A percentile compares a stretch with the other conserved stretches of the same genome.
These are phyloP conservation scores for Axis porcinus DNA, from an alignment of 2,113 vertebrate genomes.

Conservation along the genomic window DNA sequence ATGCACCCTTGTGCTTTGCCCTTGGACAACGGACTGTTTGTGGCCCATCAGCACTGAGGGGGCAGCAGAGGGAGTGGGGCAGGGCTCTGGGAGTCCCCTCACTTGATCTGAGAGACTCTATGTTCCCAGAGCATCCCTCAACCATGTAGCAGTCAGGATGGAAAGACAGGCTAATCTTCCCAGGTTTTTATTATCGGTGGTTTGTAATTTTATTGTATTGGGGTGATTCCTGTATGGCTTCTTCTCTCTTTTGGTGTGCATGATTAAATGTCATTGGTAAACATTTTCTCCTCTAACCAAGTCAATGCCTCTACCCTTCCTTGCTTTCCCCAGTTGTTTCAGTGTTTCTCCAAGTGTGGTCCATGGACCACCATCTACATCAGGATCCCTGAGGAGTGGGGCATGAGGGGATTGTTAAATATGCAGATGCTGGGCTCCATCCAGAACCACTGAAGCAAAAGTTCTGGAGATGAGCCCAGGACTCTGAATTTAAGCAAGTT, in stretches of 20 bases:
- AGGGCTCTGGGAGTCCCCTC: neutral
- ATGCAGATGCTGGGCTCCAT: neutral
- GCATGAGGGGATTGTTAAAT: neutral
- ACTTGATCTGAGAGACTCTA: neutral
- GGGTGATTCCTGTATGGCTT: neutral
- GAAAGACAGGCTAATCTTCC: neutral
- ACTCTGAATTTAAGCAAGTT: neutral
- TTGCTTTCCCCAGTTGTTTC: neutral
- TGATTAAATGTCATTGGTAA: neutral
- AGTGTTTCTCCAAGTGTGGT: neutral
- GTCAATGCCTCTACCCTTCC: neutral
- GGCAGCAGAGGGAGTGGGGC: fast-evolving
- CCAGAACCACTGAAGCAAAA: neutral
- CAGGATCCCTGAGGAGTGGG: fast-evolving
- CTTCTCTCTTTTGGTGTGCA: neutral
- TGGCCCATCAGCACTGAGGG: neutral
- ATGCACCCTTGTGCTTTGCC: neutral
- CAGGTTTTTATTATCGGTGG: neutral
- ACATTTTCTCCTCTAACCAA: neutral
- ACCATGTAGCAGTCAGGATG: neutral
- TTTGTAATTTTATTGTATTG: neutral
- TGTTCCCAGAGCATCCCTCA: neutral
- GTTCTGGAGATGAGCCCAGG: neutral
- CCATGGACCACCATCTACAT: neutral
- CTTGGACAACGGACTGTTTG: fast-evolving